A percentile compares a stretch with the other conserved stretches of the same genome.
phyloP scores from a whole-genome alignment of 2,797 vertebrate genomes.

The Onychomys torridus region DNA sequence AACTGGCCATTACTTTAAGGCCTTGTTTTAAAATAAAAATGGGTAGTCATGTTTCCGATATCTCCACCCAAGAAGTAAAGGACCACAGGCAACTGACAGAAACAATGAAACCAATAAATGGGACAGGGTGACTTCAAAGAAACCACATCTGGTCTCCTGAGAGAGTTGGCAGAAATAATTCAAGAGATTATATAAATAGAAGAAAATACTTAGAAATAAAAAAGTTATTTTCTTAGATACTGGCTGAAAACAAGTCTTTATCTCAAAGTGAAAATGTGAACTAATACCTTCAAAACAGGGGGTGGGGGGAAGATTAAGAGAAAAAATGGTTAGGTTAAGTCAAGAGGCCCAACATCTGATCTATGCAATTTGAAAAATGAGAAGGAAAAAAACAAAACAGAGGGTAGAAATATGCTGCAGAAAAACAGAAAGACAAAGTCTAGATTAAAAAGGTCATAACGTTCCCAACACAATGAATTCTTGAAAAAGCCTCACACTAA shows the following conservation, averaged over 20 bases:
- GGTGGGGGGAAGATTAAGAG: too few relatives aligned
- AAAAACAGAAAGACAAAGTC: background rate
- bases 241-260: background rate
- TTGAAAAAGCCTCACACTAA: background rate
- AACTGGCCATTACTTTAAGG: background rate
- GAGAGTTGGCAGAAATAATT: background rate
- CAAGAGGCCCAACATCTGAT: constrained; percentile 5
- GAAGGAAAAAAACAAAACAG: background rate
- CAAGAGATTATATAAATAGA: background rate
- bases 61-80: background rate
- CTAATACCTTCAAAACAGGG: background rate
- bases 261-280: constrained; percentile 43
- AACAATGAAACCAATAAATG: background rate
- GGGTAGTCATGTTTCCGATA: background rate
- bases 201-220: background rate
- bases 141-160: background rate
- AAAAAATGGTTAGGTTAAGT: background rate
- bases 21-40: constrained; percentile 49
- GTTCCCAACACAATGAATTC: background rate
- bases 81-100: background rate
- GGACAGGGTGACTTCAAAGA: constrained; percentile 38
- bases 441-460: constrained; percentile 20
- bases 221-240: background rate
- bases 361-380: background rate
- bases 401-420: background rate